Conservation (phyloP, 2,888 invertebrate genomes). For the Drosophila tanythrix region DNA sequence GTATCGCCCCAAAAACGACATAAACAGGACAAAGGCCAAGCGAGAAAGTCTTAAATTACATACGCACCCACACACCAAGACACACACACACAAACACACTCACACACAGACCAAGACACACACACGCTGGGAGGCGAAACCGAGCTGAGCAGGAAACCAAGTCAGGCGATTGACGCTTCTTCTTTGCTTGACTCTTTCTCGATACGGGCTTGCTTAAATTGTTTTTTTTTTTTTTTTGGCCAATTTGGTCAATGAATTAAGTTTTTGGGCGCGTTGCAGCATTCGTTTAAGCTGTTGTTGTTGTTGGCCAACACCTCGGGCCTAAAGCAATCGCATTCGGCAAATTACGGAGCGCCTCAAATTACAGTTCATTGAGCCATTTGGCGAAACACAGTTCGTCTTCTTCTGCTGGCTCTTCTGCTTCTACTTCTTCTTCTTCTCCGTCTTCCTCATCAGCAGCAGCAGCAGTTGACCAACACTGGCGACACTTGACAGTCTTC, state of each 20-base stretch:
- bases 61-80: slow-evolving; percentile 74
- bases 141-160: slow-evolving; percentile 39
- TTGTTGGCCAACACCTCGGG: slow-evolving; percentile 62
- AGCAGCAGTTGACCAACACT: slow-evolving; percentile 7
- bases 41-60: slow-evolving; percentile 79
- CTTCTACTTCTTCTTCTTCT: background rate
- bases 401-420: background rate
- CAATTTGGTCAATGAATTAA: slow-evolving; percentile 70
- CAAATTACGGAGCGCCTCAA: slow-evolving; percentile 71
- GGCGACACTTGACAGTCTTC: slow-evolving; percentile 75
- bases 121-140: background rate
- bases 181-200: slow-evolving; percentile 19
- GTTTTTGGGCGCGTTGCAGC: slow-evolving; percentile 56
- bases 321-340: slow-evolving; percentile 41
- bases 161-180: slow-evolving; percentile 33
- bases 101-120: slow-evolving; percentile 3
- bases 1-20: slow-evolving; percentile 47
- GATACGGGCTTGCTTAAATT: background rate
- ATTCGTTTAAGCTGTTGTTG: slow-evolving; percentile 19
- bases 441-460: background rate
- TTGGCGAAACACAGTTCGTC: slow-evolving; percentile 54
- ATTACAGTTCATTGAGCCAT: slow-evolving; percentile 80
- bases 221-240: slow-evolving; percentile 9
- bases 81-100: slow-evolving; percentile 1
- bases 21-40: slow-evolving; percentile 43